Evolutionary conservation across 1,140 invertebrate species (phyloP), one percentile per base, ranked within the genome.

Genomic region (Heterodera schachtii): DNA sequence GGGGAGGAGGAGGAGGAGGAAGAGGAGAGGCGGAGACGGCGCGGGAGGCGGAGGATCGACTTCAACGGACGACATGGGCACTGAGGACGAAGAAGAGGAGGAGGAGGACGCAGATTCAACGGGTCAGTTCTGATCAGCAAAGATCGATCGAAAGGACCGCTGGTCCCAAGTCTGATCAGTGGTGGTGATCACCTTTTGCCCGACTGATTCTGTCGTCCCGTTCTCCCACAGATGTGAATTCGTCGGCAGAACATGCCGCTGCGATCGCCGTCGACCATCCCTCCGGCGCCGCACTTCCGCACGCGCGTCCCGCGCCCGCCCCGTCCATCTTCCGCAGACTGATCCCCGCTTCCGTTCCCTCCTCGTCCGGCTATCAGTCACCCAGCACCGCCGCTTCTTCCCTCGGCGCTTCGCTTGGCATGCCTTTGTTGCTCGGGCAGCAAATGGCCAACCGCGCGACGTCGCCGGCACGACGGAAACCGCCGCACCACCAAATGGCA

Each of bases 401-500:
- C 8, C 9, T 21, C 69, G 69, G 69, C 44, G n/a, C 69, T 11
- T 11, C 41, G 6, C 21, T 71, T 9, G 69, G 69, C 69, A 71
- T 71, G 69, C 69, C 69, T 21, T 71, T 71, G 69, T 6, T 71
- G 69, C 43, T 71, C 69, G 69, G 69, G 31, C 69, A 71, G 31
- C 69, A 71, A 5, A 41, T 71, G 69, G 44, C 19, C 41, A 41
- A 71, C 69, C 69, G 69, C 6, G 6, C 69, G 41, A 19, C 21
- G 69, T 66, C 52, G 49, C 66, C 66, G 64, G 47, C 31, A 44
- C 70, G 64, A 8, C 60, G 47, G 70, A 71, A 43, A 70, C 47
- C 13, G 46, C 13, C 47, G 5, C 41, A 47, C 16, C 49, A 66
- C 52, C 69, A 46, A 60, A 47, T 19, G 70, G 8, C 77, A 78